Percentiles rank a stretch among this genome's conserved stretches.
Conservation (phyloP, 2,888 invertebrate genomes). For the Plebejus argus region DNA sequence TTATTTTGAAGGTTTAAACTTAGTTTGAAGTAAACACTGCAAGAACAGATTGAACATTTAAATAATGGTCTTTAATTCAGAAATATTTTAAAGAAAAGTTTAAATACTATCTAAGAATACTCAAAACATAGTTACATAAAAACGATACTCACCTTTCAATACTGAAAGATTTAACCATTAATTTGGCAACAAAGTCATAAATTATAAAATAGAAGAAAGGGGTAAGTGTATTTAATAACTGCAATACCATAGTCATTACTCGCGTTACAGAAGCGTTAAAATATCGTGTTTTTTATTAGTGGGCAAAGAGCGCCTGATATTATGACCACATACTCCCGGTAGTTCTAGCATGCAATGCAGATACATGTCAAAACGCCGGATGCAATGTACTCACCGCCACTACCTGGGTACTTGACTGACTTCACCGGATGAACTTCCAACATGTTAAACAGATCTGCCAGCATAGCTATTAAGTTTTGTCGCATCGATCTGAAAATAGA, state of each 20-base stretch:
- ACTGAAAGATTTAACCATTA: not conserved
- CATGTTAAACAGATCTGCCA: constrained; percentile 96
- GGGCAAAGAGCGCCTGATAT: constrained; percentile 71
- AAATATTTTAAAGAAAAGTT: not conserved
- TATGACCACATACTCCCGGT: constrained; percentile 81
- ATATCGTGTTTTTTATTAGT: constrained; percentile 53
- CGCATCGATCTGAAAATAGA: constrained; percentile 89
- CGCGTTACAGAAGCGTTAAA: constrained; percentile 55
- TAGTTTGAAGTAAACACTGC: not conserved
- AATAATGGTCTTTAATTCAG: not conserved
- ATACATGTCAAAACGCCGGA: constrained; percentile 41
- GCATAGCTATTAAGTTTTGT: constrained; percentile 93
- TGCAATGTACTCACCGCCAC: constrained; percentile 64
- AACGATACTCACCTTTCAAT: not conserved
- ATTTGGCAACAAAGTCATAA: not conserved
- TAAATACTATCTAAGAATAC: not conserved
- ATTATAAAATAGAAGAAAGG: not conserved
- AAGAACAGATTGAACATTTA: not conserved
- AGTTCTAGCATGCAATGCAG: constrained; percentile 70
- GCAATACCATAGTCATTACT: constrained; percentile 38
- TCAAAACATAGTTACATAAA: not conserved
- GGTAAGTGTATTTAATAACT: constrained; percentile 32
- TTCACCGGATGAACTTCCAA: constrained; percentile 96
- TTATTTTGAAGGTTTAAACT: not conserved
- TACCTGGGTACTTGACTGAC: constrained; percentile 91